These are phyloP conservation scores for Drosophila helvetica DNA, from an alignment of 2,888 invertebrate species.

Conservation along the genomic window DNA sequence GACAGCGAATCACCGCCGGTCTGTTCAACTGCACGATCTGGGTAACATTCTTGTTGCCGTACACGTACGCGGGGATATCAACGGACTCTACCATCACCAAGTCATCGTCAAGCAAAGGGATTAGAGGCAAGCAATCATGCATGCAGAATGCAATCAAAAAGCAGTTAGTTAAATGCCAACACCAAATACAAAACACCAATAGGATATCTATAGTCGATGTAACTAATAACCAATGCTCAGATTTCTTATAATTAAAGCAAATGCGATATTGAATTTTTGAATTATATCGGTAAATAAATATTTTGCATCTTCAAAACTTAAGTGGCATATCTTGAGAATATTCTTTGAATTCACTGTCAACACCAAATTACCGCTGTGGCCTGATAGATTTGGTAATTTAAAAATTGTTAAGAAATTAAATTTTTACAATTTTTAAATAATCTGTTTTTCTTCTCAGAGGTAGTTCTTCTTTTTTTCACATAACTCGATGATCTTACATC, in stretches of 20 bases:
- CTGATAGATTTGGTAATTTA: no score
- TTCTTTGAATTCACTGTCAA: no score
- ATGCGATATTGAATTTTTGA: no score
- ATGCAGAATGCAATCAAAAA: constrained; percentile 8
- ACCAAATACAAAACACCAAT: constrained; percentile 44
- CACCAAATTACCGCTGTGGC: no score
- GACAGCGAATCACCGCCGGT: constrained; percentile 90
- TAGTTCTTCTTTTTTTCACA: no score
- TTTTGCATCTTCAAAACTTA: no score
- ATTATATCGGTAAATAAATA: no score
- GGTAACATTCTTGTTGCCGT: constrained; percentile 87
- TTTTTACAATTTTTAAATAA: no score
- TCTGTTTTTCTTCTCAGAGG: no score
- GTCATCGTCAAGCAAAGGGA: neutral
- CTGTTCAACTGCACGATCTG: constrained; percentile 89
- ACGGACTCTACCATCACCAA: constrained; percentile 61
- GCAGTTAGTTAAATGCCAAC: constrained; percentile 65
- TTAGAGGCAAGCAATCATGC: constrained; percentile 27
- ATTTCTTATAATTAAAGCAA: neutral
- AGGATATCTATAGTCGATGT: neutral
- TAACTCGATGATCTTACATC: no score
- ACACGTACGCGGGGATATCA: constrained; percentile 86
- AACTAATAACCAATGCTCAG: neutral
- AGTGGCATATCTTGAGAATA: no score
- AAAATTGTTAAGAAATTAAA: no score